Evolutionary conservation across 2,888 invertebrate species (phyloP), one percentile per base, ranked within the genome.

Genomic region (Encarsia formosa): DNA sequence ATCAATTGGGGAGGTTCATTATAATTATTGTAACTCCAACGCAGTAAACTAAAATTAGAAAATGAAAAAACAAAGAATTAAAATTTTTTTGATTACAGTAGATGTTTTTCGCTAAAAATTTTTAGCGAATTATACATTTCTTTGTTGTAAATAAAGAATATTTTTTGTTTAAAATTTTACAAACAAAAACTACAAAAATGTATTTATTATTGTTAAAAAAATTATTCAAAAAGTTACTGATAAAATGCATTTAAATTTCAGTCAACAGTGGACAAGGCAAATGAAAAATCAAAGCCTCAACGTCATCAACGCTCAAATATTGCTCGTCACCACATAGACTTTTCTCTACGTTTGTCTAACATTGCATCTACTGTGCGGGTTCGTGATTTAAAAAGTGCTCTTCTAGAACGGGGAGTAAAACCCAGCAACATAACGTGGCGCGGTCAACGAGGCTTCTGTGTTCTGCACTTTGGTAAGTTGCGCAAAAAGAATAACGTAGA

Each of bases 351-450:
- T 77, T 81, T 89, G 48, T 83, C 85, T 13, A 88, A 88, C 68
- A 86, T 89, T 65, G 81, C 85, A 49, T 82, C 81, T 16, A 81
- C 79, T 56, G 84, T 86, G 11, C 79, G 88, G 56, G 83, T 88
- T 8, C 82, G 86, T 41, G 88, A 89, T 66, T 73, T 89, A 62
- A 88, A 88, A 68, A 80, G 82, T 43, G 88, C 87, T 29, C 74
- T 89, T 26, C 79, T 79, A 35, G 85, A 86, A 64, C 83, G 87
- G 61, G 85, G 87, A 39, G 85, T 88, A 49, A 86, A 85, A 66
- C 88, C 89, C 5, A 81, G 82, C 62, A 81, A 85, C 57, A 88
- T 89, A 73, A 82, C 84, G 47, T 89, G 89, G 89, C 77, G 71
- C 59, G 75, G 67, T 8, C 58, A 64, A 16, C 62, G 79, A 49